These are phyloP conservation scores for Sminthurinus aureus DNA, from an alignment of 2,888 invertebrate genomes.

Conservation along the genomic window DNA sequence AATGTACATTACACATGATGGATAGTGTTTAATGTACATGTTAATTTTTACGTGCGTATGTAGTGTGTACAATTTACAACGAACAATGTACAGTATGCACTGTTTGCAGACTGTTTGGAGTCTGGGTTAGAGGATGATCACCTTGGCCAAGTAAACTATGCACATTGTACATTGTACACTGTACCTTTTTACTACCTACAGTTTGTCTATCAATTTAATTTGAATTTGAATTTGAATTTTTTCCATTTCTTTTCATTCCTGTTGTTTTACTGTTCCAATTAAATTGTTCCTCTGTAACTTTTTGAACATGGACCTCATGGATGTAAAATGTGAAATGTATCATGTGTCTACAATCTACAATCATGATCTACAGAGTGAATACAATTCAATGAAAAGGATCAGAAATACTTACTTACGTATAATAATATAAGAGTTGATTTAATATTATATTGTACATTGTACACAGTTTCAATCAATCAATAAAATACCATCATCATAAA, in stretches of 20 bases:
- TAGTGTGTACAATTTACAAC: too few relatives aligned
- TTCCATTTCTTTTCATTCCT: slow-evolving; percentile 9
- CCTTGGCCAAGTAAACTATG: slow-evolving; percentile 36
- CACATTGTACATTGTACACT: background rate
- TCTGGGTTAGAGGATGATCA: slow-evolving; percentile 22
- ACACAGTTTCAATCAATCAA: too few relatives aligned
- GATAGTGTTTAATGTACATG: background rate
- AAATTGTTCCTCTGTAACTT: background rate
- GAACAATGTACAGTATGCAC: background rate
- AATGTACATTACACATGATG: background rate
- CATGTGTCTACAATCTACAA: too few relatives aligned
- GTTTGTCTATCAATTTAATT: slow-evolving; percentile 18
- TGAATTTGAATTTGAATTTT: slow-evolving; percentile 25
- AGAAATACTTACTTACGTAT: too few relatives aligned
- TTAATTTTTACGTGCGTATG: background rate
- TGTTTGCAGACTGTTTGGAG: background rate
- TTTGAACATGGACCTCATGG: too few relatives aligned
- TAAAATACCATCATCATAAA: too few relatives aligned
- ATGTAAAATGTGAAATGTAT: too few relatives aligned
- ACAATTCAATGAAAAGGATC: too few relatives aligned
- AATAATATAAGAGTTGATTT: too few relatives aligned
- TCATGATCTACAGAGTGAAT: too few relatives aligned
- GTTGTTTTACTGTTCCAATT: background rate
- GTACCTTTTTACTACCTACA: background rate
- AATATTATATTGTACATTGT: too few relatives aligned